Evolutionary conservation across 2,113 vertebrate genomes (phyloP).

Genomic region (Ramphastos sulfuratus): DNA sequence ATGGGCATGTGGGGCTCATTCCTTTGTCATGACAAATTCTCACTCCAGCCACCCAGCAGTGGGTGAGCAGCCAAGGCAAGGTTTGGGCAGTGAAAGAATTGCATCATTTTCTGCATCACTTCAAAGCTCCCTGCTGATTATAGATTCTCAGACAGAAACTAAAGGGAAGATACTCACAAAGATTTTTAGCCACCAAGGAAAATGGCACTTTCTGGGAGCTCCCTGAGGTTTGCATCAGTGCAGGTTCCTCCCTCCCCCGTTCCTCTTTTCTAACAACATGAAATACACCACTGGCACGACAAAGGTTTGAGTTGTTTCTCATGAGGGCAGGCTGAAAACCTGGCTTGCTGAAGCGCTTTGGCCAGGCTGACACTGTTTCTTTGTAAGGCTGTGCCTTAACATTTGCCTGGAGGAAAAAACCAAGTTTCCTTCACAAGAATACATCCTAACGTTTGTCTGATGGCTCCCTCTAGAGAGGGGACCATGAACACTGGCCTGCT

Average conservation of each 20-base stretch:
- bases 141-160: neutral
- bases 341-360: neutral
- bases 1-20: fast-evolving
- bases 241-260: neutral
- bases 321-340: neutral
- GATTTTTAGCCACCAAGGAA: neutral
- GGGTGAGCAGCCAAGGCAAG: neutral
- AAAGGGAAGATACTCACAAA: neutral
- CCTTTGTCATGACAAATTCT: neutral
- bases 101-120: neutral
- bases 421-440: neutral
- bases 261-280: neutral
- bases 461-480: neutral
- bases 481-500: neutral
- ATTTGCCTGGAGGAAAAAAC: neutral
- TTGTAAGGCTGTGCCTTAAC: fast-evolving
- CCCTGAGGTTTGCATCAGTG: neutral
- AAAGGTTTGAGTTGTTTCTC: neutral
- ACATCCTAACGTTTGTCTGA: neutral
- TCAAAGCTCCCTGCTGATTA: neutral
- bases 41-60: fast-evolving
- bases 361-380: neutral
- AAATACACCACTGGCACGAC: neutral
- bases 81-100: too few relatives aligned
- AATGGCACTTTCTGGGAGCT: neutral